phyloP scores from a whole-genome alignment of 2,797 vertebrate genomes.

The Sebastes alutus region DNA sequence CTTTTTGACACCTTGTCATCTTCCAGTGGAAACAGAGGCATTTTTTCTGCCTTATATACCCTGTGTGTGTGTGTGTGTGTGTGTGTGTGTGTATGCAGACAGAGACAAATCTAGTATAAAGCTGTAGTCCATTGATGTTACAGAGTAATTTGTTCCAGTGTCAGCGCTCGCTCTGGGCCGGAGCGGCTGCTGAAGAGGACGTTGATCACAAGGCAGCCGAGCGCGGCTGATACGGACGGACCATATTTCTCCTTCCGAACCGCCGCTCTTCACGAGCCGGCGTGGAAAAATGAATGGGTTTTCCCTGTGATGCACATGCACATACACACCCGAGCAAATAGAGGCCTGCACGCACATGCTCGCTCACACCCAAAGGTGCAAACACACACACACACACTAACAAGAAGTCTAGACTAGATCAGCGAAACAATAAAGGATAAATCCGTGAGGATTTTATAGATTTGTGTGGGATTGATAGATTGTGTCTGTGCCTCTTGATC shows the following conservation, averaged over 20 bases:
- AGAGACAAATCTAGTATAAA: slow-evolving; percentile 39
- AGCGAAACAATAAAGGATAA: slow-evolving; percentile 30
- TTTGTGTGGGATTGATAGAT: slow-evolving; percentile 24
- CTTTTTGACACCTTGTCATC: slow-evolving; percentile 29
- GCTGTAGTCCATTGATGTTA: slow-evolving; percentile 21
- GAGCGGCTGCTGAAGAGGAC: slow-evolving; percentile 14
- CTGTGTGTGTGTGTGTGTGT: neutral
- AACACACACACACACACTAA: neutral
- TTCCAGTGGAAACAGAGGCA: slow-evolving; percentile 7
- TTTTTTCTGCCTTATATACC: slow-evolving; percentile 3
- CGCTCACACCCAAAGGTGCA: neutral
- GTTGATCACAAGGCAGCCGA: slow-evolving; percentile 36
- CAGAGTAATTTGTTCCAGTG: slow-evolving; percentile 51
- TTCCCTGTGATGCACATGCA: neutral
- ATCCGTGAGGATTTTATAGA: slow-evolving; percentile 30
- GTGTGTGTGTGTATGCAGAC: neutral
- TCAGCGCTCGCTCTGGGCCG: slow-evolving; percentile 20
- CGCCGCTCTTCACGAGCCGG: neutral
- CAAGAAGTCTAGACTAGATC: slow-evolving; percentile 45
- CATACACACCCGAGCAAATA: neutral
- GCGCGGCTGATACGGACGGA: neutral
- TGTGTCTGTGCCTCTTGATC: slow-evolving; percentile 26
- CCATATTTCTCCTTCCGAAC: slow-evolving; percentile 27
- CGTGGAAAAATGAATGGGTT: slow-evolving; percentile 16
- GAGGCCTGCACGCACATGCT: slow-evolving; percentile 13